phyloP scores from a whole-genome alignment of 2,797 vertebrate species.

The Tokudaia tokunoshimensis region DNA sequence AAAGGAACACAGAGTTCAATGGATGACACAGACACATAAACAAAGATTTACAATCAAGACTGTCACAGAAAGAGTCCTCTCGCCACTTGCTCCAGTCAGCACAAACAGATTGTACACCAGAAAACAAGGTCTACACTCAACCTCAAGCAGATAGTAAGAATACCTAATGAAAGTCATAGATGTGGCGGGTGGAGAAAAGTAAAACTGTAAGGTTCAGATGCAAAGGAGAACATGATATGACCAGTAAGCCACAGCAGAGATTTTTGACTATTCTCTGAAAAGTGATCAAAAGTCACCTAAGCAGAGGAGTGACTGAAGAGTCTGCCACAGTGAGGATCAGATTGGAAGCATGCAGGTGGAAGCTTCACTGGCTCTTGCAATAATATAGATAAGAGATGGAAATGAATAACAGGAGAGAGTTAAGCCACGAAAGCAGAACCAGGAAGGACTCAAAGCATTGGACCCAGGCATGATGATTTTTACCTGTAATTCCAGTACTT shows the following conservation, averaged over 20 bases:
- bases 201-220: background rate
- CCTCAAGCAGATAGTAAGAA: background rate
- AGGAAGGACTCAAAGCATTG: background rate
- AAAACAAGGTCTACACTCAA: background rate
- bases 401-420: background rate
- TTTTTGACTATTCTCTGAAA: slow-evolving; percentile 34
- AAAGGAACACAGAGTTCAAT: slow-evolving; percentile 63
- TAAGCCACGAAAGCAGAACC: background rate
- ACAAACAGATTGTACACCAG: background rate
- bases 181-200: background rate
- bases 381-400: background rate
- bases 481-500: background rate
- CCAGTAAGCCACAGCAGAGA: background rate
- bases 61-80: background rate
- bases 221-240: background rate
- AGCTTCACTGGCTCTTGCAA: background rate
- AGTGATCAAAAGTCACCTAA: slow-evolving; percentile 18
- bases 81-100: background rate
- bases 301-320: background rate
- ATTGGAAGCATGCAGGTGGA: background rate
- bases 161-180: background rate
- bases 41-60: slow-evolving; percentile 31
- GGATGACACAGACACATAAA: slow-evolving; percentile 44
- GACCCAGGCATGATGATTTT: background rate
- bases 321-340: background rate